A percentile compares a stretch with the other conserved stretches of the same genome.
Conservation (phyloP, 2,113 vertebrate species). For the Pagrus major region DNA sequence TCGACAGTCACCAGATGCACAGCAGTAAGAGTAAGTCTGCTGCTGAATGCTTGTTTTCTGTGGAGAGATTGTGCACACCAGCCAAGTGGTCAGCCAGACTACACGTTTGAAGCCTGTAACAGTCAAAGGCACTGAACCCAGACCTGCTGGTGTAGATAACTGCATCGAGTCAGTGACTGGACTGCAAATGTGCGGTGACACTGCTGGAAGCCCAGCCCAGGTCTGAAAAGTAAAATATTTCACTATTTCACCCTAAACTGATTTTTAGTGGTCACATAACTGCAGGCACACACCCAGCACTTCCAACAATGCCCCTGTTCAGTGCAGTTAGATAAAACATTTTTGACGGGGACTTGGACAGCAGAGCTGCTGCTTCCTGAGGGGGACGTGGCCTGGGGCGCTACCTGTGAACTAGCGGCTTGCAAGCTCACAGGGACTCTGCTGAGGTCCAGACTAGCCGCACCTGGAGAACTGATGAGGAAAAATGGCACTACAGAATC, state of each 20-base stretch:
- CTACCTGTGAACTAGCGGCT: constrained; percentile 46
- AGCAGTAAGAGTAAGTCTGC: constrained; percentile 86
- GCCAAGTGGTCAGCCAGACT: background rate
- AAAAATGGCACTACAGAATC: background rate
- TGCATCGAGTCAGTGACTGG: background rate
- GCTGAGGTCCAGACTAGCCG: constrained; percentile 5
- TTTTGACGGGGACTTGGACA: constrained; percentile 25
- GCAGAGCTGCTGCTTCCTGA: constrained; percentile 41
- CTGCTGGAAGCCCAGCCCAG: background rate
- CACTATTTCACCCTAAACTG: constrained; percentile 13
- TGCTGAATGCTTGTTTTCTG: background rate
- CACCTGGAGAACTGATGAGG: background rate
- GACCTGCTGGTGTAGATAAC: constrained; percentile 29
- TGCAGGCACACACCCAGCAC: constrained; percentile 13
- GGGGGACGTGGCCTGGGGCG: constrained; percentile 46
- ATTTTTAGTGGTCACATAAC: constrained; percentile 18
- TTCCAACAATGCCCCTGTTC: constrained; percentile 37
- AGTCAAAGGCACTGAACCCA: background rate
- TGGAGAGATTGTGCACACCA: background rate
- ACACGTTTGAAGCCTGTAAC: background rate
- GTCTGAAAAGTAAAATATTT: constrained; percentile 30
- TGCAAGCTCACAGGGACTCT: constrained; percentile 12
- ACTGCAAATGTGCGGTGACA: constrained; percentile 17
- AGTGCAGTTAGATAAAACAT: constrained; percentile 45
- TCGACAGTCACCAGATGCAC: constrained; percentile 98